A percentile compares a stretch with the other conserved stretches of the same genome.
Conservation (phyloP, 1,140 invertebrate genomes). For the Amyelois transitella region DNA sequence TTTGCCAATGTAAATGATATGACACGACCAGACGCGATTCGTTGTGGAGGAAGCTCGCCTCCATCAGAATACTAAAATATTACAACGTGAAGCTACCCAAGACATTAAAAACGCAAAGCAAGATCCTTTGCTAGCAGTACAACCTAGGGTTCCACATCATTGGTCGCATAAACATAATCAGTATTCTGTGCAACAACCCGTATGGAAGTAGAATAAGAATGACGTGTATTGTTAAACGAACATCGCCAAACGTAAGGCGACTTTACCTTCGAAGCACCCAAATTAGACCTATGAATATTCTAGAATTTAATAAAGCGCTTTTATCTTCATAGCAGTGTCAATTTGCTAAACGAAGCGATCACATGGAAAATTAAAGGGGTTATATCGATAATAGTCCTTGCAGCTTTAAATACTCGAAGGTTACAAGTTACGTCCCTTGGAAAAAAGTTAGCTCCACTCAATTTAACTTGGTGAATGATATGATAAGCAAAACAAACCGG, state of each 20-base stretch:
- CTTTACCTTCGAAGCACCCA: slow-evolving; percentile 22
- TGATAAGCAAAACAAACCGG: too few relatives aligned
- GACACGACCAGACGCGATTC: slow-evolving; percentile 42
- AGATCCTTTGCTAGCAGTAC: slow-evolving; percentile 3
- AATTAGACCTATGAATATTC: slow-evolving; percentile 29
- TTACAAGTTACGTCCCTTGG: slow-evolving; percentile 4
- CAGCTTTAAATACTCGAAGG: slow-evolving; percentile 37
- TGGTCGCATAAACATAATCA: slow-evolving; percentile 37
- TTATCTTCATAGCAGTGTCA: not conserved
- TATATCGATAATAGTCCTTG: slow-evolving; percentile 11
- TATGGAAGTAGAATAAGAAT: slow-evolving; percentile 50
- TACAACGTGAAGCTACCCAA: slow-evolving; percentile 33
- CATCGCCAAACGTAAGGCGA: slow-evolving; percentile 51
- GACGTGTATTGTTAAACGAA: slow-evolving; percentile 49
- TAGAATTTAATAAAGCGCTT: not conserved
- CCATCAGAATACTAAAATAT: slow-evolving; percentile 55
- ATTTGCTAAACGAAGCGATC: slow-evolving; percentile 29
- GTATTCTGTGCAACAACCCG: slow-evolving; percentile 41
- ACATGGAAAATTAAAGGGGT: slow-evolving; percentile 56
- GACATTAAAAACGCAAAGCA: slow-evolving; percentile 21
- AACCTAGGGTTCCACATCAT: slow-evolving; percentile 11
- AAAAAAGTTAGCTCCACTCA: not conserved
- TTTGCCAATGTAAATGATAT: slow-evolving; percentile 4
- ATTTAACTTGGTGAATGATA: slow-evolving; percentile 17
- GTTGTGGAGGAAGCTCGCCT: slow-evolving; percentile 37